A percentile compares a stretch with the other conserved stretches of the same genome.
Conservation (phyloP, 2,797 vertebrate genomes). For the Gallirallus australis region DNA sequence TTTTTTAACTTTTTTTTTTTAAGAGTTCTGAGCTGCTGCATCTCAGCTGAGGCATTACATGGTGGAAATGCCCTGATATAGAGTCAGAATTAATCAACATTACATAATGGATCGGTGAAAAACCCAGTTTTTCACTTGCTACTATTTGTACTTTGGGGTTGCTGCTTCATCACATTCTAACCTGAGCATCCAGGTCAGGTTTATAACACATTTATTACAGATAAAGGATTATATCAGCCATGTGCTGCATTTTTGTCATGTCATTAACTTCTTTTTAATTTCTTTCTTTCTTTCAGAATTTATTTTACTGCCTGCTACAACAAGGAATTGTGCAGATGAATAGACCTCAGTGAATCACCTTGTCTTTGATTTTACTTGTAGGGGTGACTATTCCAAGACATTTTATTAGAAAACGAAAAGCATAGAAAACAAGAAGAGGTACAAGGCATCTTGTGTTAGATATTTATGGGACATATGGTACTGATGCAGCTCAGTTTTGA, state of each 20-base stretch:
- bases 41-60: constrained; percentile 78
- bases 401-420: neutral
- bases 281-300: constrained; percentile 9
- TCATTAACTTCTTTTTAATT: neutral
- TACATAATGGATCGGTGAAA: constrained; percentile 45
- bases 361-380: neutral
- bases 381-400: neutral
- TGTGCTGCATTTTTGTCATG: neutral
- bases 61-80: constrained; percentile 69
- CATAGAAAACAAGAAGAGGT: constrained; percentile 5
- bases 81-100: constrained; percentile 53
- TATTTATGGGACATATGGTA: constrained; percentile 15
- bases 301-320: constrained; percentile 15
- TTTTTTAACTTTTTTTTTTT: constrained; percentile 20
- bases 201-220: neutral
- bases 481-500: neutral
- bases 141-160: neutral
- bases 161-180: neutral
- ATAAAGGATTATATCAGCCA: neutral
- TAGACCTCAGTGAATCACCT: neutral
- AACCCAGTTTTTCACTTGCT: neutral
- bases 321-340: constrained; percentile 1
- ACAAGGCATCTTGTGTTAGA: constrained; percentile 44
- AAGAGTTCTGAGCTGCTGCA: constrained; percentile 74
- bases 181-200: neutral